phyloP scores from a whole-genome alignment of 2,113 vertebrate species.

The Paedocypris sp. region DNA sequence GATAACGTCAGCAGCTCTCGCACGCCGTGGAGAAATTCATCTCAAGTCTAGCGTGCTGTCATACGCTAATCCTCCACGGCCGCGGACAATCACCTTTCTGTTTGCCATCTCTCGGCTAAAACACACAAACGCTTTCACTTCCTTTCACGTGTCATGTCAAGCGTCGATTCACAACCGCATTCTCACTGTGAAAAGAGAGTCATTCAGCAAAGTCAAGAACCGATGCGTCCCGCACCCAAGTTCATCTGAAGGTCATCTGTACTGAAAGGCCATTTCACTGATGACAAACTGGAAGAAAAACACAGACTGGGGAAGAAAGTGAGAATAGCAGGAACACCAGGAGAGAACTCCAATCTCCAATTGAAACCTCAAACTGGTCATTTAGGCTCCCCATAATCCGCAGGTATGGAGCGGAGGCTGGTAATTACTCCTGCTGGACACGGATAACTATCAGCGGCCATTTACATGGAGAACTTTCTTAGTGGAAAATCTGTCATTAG shows the following conservation, averaged over 20 bases:
- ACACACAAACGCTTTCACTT: not conserved
- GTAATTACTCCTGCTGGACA: conserved; percentile 3
- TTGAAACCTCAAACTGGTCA: conserved; percentile 13
- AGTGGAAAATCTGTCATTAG: conserved; percentile 3
- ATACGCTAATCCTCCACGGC: not conserved
- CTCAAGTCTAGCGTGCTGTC: not conserved
- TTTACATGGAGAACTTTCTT: not conserved
- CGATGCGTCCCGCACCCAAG: not conserved
- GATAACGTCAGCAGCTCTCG: not conserved
- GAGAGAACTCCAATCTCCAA: not conserved
- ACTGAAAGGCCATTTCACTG: not conserved
- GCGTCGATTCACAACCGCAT: not conserved
- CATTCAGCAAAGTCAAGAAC: not conserved
- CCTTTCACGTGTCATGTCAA: not conserved
- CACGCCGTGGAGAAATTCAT: too few relatives aligned
- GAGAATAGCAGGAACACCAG: not conserved
- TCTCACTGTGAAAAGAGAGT: not conserved
- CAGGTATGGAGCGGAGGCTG: not conserved
- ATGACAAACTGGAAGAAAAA: not conserved
- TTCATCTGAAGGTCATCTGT: not conserved
- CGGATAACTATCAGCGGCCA: not conserved
- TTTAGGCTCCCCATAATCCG: conserved; percentile 3
- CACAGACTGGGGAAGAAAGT: not conserved
- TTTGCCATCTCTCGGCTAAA: not conserved
- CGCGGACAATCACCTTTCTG: not conserved